Evolutionary conservation across 2,888 invertebrate genomes (phyloP).

Genomic region (Anoplius nigerrimus): DNA sequence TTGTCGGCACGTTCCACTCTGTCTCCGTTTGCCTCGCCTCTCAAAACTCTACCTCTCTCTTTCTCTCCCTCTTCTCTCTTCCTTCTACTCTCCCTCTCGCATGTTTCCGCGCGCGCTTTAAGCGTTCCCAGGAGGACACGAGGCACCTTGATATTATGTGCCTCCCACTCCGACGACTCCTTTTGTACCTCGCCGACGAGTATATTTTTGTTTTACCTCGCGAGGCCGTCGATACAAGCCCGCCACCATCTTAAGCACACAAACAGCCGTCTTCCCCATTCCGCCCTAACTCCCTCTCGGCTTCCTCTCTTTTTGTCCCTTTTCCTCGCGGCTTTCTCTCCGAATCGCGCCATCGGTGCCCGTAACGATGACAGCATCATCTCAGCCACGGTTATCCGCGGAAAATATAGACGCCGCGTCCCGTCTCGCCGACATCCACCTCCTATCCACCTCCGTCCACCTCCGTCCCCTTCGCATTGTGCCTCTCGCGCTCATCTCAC

Average conservation of each 20-base stretch:
- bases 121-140: constrained; percentile 39
- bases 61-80: too few species aligned
- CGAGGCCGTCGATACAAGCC: constrained; percentile 61
- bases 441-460: too few species aligned
- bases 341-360: constrained; percentile 50
- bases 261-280: constrained; percentile 46
- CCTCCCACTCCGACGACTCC: constrained; percentile 41
- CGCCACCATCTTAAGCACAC: constrained; percentile 54
- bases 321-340: constrained; percentile 11
- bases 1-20: background rate
- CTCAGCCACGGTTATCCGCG: background rate
- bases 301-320: too few species aligned
- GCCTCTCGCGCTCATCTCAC: too few species aligned
- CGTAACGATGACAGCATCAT: constrained; percentile 7
- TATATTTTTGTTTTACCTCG: constrained; percentile 64
- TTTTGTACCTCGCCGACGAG: constrained; percentile 58
- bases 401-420: background rate
- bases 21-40: too few species aligned
- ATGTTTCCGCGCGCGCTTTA: constrained; percentile 26
- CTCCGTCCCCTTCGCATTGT: too few species aligned
- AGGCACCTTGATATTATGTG: constrained; percentile 42
- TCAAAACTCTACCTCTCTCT: too few species aligned
- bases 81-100: background rate
- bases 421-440: too few species aligned
- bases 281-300: constrained; percentile 12